Evolutionary conservation across 2,113 vertebrate species (phyloP).

Genomic region (Hystrix cristata): DNA sequence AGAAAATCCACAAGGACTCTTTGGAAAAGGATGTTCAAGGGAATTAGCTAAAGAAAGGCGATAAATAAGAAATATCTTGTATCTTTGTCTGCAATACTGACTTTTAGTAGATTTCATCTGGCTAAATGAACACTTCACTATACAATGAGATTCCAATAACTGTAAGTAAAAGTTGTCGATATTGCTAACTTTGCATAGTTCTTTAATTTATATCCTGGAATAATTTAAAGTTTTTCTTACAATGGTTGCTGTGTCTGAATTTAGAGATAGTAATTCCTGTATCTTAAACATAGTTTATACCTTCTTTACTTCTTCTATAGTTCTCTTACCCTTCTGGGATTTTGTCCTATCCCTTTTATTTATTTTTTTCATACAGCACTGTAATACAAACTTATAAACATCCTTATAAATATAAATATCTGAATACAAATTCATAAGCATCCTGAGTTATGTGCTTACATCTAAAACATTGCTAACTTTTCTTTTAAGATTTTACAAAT

Average conservation of each 20-base stretch:
- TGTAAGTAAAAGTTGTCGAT: neutral
- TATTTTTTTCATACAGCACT: neutral
- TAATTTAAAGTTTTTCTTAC: neutral
- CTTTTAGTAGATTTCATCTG: neutral
- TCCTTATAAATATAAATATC: neutral
- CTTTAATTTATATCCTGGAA: neutral
- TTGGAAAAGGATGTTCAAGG: neutral
- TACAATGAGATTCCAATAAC: neutral
- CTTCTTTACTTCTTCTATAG: neutral
- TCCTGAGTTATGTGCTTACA: neutral
- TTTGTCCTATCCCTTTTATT: neutral
- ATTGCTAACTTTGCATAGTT: neutral
- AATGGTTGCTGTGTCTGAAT: neutral
- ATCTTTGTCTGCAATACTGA: neutral
- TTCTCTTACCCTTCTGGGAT: neutral
- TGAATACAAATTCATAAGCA: neutral
- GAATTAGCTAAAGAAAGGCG: conserved; percentile 39
- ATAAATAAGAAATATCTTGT: neutral
- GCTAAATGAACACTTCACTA: neutral
- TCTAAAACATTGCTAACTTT: neutral
- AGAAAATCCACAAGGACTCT: conserved; percentile 26
- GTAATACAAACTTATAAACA: neutral
- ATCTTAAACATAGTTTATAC: neutral
- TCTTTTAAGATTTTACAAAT: neutral
- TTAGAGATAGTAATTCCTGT: neutral